These are phyloP conservation scores for Halictus ligatus DNA, from an alignment of 2,888 invertebrate species.

Conservation along the genomic window DNA sequence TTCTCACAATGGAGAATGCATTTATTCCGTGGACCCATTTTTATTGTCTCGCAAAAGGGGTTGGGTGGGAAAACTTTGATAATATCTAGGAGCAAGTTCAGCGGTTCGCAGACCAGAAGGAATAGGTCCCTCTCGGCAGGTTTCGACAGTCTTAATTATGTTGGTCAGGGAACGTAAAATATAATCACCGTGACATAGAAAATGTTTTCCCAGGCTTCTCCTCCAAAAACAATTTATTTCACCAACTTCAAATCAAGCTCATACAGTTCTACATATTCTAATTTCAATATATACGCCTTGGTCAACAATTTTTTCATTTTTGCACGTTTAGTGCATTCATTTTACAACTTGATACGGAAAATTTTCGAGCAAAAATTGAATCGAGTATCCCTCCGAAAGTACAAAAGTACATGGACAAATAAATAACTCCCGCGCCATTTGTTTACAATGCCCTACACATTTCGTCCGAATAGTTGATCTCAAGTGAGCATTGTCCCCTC, in stretches of 20 bases:
- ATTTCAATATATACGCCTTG: too few species aligned
- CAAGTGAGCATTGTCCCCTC: background rate
- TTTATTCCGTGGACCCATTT: conserved; percentile 76
- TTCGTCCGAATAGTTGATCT: background rate
- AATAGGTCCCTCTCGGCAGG: conserved; percentile 42
- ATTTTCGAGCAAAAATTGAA: background rate
- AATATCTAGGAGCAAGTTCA: conserved; percentile 73
- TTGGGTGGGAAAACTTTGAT: conserved; percentile 75
- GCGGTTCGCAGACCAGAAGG: conserved; percentile 42
- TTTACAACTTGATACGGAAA: too few species aligned
- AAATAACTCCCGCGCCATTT: background rate
- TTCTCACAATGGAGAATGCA: conserved; percentile 75
- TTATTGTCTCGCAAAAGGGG: conserved; percentile 71
- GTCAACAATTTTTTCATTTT: too few species aligned
- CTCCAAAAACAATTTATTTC: too few species aligned
- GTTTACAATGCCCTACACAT: background rate
- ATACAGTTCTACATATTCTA: too few species aligned
- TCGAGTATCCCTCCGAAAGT: background rate
- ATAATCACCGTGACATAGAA: conserved; percentile 52
- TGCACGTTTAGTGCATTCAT: too few species aligned
- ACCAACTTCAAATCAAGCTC: too few species aligned
- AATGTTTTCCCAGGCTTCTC: conserved; percentile 1
- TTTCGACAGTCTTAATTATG: conserved; percentile 69
- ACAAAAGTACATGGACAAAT: background rate
- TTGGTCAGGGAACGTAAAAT: conserved; percentile 50